Evolutionary conservation across 2,797 vertebrate species (phyloP), one percentile per base, ranked within the genome.

Genomic region (Rhinichthys osculus): DNA sequence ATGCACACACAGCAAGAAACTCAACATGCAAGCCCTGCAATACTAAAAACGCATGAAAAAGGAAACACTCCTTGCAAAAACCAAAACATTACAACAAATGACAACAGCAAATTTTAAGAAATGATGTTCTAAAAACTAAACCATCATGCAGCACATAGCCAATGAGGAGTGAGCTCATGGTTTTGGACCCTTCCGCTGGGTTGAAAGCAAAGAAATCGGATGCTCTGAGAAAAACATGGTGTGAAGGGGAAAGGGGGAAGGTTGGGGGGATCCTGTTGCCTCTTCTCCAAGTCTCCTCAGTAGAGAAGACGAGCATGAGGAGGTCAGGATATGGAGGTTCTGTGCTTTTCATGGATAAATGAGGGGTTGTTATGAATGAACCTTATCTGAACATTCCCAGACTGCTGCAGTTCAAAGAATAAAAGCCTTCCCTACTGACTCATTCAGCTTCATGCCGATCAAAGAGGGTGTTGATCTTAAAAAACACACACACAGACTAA

Each of bases 111-210:
- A 86, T 40, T 47, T 7, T 66, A 66, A 85, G 86, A 85, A 88
- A 89, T 85, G 80, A 79, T 72, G 69, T 19, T 85, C 69, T 69
- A 21, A 42, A 88, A 82, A 73, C 91, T 81, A 90, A 86, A 87
- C 84, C 83, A 85, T 88, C 95, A 94, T 93, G 93, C 93, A 93
- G 89, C 90, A 89, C 87, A 84, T 90, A 77, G 23, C 83, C 76
- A 88, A 88, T 87, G 86, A 78, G 78, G 54, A 89, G 82, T 84
- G 73, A 87, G 86, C 89, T 78, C 86, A 77, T 62, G 84, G 78
- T 84, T 88, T 27, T 33, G 70, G 82, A 85, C 67, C 33, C 74
- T 42, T 88, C 73, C 59, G 73, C 77, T 47, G 57, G 52, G 44
- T 79, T 23, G 33, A 78, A 47, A 64, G 69, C 66, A 54, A 78